Base-by-base conservation (phyloP, 2,113 vertebrate genomes). In the Merops nubicus region DNA sequence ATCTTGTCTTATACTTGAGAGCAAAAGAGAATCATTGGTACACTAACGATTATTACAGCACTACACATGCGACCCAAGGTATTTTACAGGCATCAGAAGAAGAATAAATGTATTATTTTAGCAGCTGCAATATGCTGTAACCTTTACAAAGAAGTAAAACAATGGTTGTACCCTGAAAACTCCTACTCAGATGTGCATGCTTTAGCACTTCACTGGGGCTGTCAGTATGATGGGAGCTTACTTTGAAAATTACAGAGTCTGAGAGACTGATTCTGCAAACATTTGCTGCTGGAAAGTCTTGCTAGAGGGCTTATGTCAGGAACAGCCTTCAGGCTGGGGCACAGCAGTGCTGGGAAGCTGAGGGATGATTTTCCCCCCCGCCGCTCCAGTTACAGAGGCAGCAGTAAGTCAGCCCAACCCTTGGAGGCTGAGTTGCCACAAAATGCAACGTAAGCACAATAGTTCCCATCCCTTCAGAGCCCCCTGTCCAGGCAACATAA, bases 351-450 rank as follows among this genome's bases (percentile, higher is more conserved):
- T 45, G 29, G 56, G 23, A 76, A 38, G 22, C 14, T 2, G 1
- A 10, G 42, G 4, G 12, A 9, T 4, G 5, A 1, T 67, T 91
- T 78, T 43, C 36, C 73, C 4, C 0, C 7, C 36, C 7, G 15
- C 18, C 5, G 0, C 6, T 23, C 75, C 11, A 0, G 0, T 23
- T 29, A 2, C 4, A 1, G 50, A 26, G 65, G 43, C 11, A 2
- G 36, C 40, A 20, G 7, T 0, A 29, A 40, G 13, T 15, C 4
- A 1, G 68, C 53, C 65, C 25, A 4, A 6, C 0, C 0, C 48
- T 34, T 23, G 56, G 29, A 45, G 73, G 63, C 38, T 31, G 65
- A 82, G 19, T 12, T 3, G 7, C 54, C 23, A 6, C 74, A 60
- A 82, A 84, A 43, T 3, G 21, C 70, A 42, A 48, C 8, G 5